Evolutionary conservation across 2,113 vertebrate genomes (phyloP).

Genomic region (Crocuta crocuta): DNA sequence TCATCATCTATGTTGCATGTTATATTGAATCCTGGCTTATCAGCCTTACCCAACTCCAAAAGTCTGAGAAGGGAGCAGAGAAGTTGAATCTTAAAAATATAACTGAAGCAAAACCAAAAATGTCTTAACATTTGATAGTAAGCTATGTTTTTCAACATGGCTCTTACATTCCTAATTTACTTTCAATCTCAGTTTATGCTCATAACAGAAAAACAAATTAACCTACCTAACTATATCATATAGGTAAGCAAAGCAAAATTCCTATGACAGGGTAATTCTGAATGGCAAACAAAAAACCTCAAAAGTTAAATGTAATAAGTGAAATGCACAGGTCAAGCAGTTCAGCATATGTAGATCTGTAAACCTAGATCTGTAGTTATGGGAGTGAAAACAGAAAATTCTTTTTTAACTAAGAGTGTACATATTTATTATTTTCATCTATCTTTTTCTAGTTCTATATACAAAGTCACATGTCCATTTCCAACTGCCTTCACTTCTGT

Average conservation of each 20-base stretch:
- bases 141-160: background rate
- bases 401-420: background rate
- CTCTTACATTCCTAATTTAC: background rate
- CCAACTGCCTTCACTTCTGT: background rate
- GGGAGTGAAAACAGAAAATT: background rate
- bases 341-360: background rate
- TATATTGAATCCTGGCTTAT: background rate
- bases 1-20: background rate
- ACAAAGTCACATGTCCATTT: background rate
- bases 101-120: background rate
- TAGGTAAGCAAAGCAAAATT: background rate
- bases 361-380: background rate
- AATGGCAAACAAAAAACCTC: background rate
- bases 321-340: background rate
- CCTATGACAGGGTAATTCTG: background rate
- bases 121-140: background rate
- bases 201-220: constrained; percentile 9
- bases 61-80: background rate
- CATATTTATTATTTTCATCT: background rate
- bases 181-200: constrained; percentile 17
- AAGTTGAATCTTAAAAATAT: background rate
- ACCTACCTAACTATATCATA: background rate
- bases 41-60: background rate
- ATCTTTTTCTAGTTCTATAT: background rate
- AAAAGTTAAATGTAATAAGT: constrained; percentile 10